Percentiles rank a stretch among this genome's conserved stretches.
These are phyloP conservation scores for Drosophila mettleri DNA, from an alignment of 2,888 invertebrate species.

Conservation along the genomic window DNA sequence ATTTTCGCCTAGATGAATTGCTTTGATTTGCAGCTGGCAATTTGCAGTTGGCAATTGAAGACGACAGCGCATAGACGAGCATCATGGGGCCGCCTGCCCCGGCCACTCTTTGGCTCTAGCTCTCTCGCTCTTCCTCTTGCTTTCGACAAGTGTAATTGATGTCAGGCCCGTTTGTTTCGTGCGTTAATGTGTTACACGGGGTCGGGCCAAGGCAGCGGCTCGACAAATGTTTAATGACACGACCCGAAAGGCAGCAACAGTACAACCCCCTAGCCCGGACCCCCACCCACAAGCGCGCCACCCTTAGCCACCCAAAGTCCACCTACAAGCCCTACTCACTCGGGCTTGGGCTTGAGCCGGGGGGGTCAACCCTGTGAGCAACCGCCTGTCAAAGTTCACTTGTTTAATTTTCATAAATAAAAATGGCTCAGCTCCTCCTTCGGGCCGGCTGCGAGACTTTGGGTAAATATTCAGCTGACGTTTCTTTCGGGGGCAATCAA, in stretches of 20 bases:
- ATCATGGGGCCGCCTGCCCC: neutral
- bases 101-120: too few species aligned
- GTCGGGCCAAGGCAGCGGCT: conserved; percentile 41
- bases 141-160: conserved; percentile 53
- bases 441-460: conserved; percentile 35
- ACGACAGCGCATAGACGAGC: conserved; percentile 26
- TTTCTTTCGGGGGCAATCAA: conserved; percentile 53
- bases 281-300: neutral
- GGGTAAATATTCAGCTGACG: conserved; percentile 73
- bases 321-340: neutral
- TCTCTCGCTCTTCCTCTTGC: neutral
- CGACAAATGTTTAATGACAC: conserved; percentile 74
- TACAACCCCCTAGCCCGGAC: neutral
- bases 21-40: conserved; percentile 57
- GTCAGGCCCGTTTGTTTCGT: conserved; percentile 53
- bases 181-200: conserved; percentile 69
- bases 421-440: conserved; percentile 15
- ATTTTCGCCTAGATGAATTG: conserved; percentile 15
- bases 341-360: neutral
- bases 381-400: conserved; percentile 77
- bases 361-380: conserved; percentile 54
- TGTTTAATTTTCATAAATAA: conserved; percentile 78
- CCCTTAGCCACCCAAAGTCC: neutral
- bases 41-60: conserved; percentile 42
- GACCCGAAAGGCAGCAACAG: conserved; percentile 26